Conservation (phyloP, 1,140 invertebrate genomes). For the Drosophila pandora region DNA sequence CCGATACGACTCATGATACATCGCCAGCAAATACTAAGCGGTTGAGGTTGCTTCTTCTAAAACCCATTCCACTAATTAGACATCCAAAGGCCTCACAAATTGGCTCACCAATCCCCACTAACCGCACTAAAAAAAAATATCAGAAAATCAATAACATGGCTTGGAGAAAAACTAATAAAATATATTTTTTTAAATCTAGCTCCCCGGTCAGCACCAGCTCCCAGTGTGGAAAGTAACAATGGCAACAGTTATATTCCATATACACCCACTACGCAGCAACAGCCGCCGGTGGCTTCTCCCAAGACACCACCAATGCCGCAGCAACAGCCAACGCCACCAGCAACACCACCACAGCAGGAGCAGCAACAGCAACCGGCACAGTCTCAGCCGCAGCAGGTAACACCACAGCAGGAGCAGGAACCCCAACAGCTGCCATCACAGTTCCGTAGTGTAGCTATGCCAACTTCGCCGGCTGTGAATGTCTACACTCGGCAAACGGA, state of each 20-base stretch:
- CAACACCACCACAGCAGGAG: slow-evolving; percentile 32
- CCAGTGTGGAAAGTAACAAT: slow-evolving; percentile 28
- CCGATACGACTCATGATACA: slow-evolving; percentile 47
- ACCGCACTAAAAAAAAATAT: slow-evolving; percentile 52
- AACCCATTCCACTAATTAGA: slow-evolving; percentile 65
- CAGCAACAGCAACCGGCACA: slow-evolving; percentile 15
- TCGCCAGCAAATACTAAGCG: slow-evolving; percentile 78
- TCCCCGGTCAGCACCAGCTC: slow-evolving; percentile 43
- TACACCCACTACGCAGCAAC: slow-evolving; percentile 38
- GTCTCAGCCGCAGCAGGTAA: slow-evolving; percentile 47
- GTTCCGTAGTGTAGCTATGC: slow-evolving; percentile 76
- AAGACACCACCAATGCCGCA: slow-evolving; percentile 47
- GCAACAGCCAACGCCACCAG: slow-evolving; percentile 21
- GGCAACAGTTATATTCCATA: slow-evolving; percentile 43
- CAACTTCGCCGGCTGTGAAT: slow-evolving; percentile 65
- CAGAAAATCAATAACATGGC: background rate
- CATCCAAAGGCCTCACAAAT: slow-evolving; percentile 42
- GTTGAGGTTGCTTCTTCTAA: slow-evolving; percentile 68
- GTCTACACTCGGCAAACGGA: slow-evolving; percentile 77
- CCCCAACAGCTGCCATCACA: slow-evolving; percentile 38
- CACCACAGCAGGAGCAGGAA: slow-evolving; percentile 41
- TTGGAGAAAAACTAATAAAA: background rate
- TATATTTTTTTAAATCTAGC: slow-evolving; percentile 24
- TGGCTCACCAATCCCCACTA: slow-evolving; percentile 59
- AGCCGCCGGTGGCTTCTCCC: slow-evolving; percentile 14